phyloP scores from a whole-genome alignment of 1,140 invertebrate species.

The Monochamus saltuarius region DNA sequence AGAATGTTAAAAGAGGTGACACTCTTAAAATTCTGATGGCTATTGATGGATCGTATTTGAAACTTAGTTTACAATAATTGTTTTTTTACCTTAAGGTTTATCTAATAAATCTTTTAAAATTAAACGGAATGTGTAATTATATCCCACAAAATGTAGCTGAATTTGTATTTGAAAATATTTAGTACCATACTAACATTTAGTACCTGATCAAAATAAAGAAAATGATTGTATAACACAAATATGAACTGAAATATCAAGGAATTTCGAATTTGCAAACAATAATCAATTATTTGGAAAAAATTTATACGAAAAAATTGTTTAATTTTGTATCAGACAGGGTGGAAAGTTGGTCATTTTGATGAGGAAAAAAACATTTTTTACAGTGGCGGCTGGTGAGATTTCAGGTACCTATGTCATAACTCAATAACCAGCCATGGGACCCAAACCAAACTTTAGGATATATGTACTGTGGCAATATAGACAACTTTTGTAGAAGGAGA shows the following conservation, averaged over 20 bases:
- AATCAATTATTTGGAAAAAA: too few relatives aligned
- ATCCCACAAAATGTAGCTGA: neutral
- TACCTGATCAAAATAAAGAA: neutral
- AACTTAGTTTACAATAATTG: conserved; percentile 4
- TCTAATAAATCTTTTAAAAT: neutral
- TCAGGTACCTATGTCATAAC: too few relatives aligned
- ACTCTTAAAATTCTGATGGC: conserved; percentile 3
- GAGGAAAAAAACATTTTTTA: too few relatives aligned
- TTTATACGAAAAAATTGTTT: too few relatives aligned
- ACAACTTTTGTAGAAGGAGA: neutral
- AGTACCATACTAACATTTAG: neutral
- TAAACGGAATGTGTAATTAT: neutral
- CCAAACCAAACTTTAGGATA: neutral
- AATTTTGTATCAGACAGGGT: too few relatives aligned
- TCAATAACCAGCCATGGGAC: too few relatives aligned
- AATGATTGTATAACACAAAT: neutral
- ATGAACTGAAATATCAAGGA: too few relatives aligned
- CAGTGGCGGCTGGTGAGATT: too few relatives aligned
- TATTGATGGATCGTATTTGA: conserved; percentile 11
- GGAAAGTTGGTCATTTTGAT: too few relatives aligned
- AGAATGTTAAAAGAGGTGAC: conserved; percentile 1
- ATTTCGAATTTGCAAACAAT: too few relatives aligned
- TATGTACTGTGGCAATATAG: neutral
- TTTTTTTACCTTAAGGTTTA: neutral
- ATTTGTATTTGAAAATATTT: neutral